Percentiles rank a stretch among this genome's conserved stretches.
Evolutionary conservation across 2,113 vertebrate genomes (phyloP).

Genomic region (Caretta caretta): DNA sequence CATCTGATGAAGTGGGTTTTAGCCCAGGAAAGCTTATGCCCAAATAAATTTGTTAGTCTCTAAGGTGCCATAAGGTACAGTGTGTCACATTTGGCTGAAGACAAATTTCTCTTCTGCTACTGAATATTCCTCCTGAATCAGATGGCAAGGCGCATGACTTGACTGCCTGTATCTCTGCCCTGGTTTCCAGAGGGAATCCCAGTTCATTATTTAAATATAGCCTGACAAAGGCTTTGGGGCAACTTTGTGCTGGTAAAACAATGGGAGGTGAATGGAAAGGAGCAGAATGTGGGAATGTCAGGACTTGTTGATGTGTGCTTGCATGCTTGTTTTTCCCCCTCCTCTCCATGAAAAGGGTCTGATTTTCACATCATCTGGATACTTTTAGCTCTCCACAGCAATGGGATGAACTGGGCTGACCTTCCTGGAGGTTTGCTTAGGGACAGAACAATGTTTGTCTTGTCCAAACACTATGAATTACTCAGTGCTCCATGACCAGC

Average conservation of each 20-base stretch:
- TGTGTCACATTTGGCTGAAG: too few species aligned
- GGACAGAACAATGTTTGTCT: constrained; percentile 78
- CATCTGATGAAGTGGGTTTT: too few species aligned
- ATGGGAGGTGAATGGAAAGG: constrained; percentile 1
- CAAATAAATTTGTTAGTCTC: too few species aligned
- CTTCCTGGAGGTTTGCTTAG: constrained; percentile 76
- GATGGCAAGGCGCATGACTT: not conserved
- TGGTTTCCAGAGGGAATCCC: not conserved
- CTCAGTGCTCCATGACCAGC: constrained; percentile 63
- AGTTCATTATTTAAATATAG: constrained; percentile 18
- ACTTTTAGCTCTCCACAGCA: constrained; percentile 57
- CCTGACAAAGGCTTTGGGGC: not conserved
- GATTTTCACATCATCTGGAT: constrained; percentile 78
- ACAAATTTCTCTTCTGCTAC: not conserved
- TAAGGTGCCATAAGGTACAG: too few species aligned
- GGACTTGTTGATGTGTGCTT: not conserved
- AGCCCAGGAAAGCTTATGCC: too few species aligned
- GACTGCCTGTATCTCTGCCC: not conserved
- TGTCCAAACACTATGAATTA: constrained; percentile 77
- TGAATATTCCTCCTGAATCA: not conserved
- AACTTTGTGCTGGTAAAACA: not conserved
- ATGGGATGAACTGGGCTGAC: constrained; percentile 74
- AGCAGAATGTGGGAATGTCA: not conserved
- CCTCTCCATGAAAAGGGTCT: constrained; percentile 45
- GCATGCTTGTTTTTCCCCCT: constrained; percentile 19